phyloP scores from a whole-genome alignment of 2,797 vertebrate species.

The Hypotaenidia philippensis region DNA sequence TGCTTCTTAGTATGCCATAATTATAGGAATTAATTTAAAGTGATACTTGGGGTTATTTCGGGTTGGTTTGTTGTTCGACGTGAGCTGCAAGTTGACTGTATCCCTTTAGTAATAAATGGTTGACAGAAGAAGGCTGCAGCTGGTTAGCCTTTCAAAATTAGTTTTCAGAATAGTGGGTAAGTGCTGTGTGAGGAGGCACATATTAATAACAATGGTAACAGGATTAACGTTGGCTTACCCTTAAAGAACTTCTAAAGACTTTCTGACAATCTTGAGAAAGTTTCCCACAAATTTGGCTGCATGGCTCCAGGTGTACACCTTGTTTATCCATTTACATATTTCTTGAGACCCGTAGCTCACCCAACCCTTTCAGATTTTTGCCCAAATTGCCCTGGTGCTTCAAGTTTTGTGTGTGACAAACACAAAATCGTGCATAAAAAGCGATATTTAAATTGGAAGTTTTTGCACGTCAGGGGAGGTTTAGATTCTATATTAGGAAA shows the following conservation, averaged over 20 bases:
- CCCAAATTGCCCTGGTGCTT: background rate
- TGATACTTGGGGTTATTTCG: rapidly evolving
- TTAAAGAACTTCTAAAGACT: background rate
- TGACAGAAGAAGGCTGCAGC: background rate
- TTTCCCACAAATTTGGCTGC: background rate
- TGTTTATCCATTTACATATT: rapidly evolving
- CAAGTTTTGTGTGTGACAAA: background rate
- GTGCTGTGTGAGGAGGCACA: background rate
- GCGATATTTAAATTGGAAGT: background rate
- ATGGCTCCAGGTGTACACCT: background rate
- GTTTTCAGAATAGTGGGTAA: background rate
- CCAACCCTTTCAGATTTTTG: background rate
- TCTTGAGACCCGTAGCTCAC: background rate
- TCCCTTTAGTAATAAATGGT: background rate
- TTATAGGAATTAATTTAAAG: background rate
- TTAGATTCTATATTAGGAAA: no score
- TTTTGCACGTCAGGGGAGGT: background rate
- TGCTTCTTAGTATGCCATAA: background rate
- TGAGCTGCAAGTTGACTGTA: background rate
- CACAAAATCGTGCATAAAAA: rapidly evolving
- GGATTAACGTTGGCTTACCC: background rate
- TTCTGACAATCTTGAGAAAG: background rate
- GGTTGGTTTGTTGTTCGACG: background rate
- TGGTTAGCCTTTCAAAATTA: background rate
- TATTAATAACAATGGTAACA: background rate